These are phyloP conservation scores for Cecidostiba fungosa DNA, from an alignment of 2,888 invertebrate genomes.

Conservation along the genomic window DNA sequence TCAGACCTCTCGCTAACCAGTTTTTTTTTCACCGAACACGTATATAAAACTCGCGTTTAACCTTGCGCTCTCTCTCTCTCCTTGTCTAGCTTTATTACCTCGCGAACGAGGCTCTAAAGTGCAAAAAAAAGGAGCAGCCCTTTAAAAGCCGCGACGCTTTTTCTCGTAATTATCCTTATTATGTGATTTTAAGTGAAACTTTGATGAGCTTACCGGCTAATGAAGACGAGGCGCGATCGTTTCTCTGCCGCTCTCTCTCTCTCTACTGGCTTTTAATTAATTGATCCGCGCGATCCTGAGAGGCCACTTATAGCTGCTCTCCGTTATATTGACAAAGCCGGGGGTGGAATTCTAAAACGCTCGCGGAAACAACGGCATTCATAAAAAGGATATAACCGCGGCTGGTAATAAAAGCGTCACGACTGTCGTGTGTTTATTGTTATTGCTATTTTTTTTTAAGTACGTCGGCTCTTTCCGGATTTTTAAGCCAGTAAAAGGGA, in stretches of 20 bases:
- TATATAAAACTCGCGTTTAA: conserved; percentile 29
- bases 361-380: not conserved
- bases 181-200: not conserved
- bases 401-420: not conserved
- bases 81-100: conserved; percentile 9
- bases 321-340: not conserved
- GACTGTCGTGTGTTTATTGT: not conserved
- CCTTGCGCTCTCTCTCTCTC: conserved; percentile 1
- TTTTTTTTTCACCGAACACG: not conserved
- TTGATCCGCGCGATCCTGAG: not conserved
- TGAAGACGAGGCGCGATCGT: not conserved
- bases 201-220: not conserved
- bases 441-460: not conserved
- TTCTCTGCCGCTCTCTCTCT: no score
- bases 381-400: not conserved
- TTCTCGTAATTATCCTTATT: conserved; percentile 2
- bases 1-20: not conserved
- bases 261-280: conserved; percentile 20
- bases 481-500: not conserved
- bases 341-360: not conserved
- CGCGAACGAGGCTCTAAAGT: conserved; percentile 6
- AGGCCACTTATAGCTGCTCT: not conserved
- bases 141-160: conserved; percentile 1
- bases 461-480: not conserved
- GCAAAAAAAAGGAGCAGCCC: not conserved